phyloP scores from a whole-genome alignment of 2,113 vertebrate genomes.

The Lophochroa leadbeateri region DNA sequence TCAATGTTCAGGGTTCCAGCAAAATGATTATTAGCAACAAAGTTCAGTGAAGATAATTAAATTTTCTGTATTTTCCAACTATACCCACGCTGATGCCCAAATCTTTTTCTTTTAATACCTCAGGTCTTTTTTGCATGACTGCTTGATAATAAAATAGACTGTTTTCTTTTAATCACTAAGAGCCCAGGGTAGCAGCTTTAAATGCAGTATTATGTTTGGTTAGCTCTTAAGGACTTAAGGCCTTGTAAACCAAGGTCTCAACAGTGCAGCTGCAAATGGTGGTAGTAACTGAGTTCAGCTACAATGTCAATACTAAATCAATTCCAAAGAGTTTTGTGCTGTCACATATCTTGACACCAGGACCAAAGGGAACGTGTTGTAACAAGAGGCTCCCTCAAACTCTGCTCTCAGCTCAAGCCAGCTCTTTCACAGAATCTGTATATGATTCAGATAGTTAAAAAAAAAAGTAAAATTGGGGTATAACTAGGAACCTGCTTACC shows the following conservation, averaged over 20 bases:
- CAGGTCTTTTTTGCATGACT: background rate
- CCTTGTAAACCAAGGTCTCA: background rate
- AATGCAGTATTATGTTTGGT: background rate
- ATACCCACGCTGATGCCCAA: background rate
- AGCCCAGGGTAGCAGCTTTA: background rate
- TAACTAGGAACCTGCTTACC: background rate
- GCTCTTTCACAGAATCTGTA: background rate
- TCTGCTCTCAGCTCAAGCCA: background rate
- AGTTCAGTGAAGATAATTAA: background rate
- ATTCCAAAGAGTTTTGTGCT: background rate
- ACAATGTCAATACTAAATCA: background rate
- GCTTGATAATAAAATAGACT: background rate
- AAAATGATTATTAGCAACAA: background rate
- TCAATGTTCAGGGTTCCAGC: background rate
- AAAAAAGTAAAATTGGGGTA: background rate
- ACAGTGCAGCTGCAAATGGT: background rate
- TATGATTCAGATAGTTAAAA: background rate
- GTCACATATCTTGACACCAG: background rate
- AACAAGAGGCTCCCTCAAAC: background rate
- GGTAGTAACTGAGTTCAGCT: background rate
- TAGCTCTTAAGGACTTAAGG: background rate
- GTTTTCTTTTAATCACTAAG: background rate
- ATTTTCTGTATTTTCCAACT: background rate
- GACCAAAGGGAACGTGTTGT: background rate
- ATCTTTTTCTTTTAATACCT: background rate